phyloP scores from a whole-genome alignment of 2,797 vertebrate species.

The Phoeniculus purpureus region DNA sequence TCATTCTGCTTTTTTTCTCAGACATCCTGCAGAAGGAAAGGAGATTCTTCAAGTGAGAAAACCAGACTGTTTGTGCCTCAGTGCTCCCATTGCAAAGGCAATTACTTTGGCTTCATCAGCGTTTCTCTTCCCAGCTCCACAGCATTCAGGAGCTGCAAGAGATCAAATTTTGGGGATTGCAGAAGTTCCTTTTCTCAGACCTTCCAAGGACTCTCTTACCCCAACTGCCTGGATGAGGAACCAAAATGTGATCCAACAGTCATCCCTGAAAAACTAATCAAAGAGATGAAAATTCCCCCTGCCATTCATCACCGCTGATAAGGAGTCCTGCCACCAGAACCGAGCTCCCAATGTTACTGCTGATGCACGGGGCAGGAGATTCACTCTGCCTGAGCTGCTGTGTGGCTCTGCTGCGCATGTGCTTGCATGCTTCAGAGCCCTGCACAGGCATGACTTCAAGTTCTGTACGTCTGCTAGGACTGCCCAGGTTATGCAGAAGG shows the following conservation, averaged over 20 bases:
- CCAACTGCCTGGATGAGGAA: rapidly evolving
- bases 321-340: slow-evolving; percentile 16
- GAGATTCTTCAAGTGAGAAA: background rate
- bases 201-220: background rate
- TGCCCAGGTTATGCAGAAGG: background rate
- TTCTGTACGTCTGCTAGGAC: background rate
- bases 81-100: background rate
- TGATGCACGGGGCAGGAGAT: background rate
- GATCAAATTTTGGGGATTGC: rapidly evolving
- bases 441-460: background rate
- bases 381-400: background rate
- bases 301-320: background rate
- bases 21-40: background rate
- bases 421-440: background rate
- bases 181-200: background rate
- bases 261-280: slow-evolving; percentile 35
- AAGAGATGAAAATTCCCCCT: slow-evolving; percentile 33
- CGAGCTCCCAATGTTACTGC: slow-evolving; percentile 4
- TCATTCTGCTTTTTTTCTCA: background rate
- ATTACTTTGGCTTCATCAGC: background rate
- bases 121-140: background rate
- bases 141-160: background rate
- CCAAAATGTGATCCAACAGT: background rate
- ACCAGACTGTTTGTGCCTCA: background rate
- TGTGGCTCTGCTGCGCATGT: background rate